Evolutionary conservation across 1,140 invertebrate genomes (phyloP).

Genomic region (Orchesella cincta): DNA sequence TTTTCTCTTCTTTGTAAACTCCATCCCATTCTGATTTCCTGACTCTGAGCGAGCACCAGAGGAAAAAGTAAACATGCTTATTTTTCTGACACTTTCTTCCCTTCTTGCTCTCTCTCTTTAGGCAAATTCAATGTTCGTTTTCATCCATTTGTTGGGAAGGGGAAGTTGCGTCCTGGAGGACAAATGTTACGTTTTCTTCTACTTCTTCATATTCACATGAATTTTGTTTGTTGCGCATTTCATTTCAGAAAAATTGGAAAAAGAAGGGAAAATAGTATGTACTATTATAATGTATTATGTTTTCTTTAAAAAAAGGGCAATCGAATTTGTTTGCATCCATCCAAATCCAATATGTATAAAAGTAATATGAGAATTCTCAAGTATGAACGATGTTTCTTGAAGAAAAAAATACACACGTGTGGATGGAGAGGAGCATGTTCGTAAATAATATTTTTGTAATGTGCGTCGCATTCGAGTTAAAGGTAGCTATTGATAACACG

Average conservation of each 20-base stretch:
- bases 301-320: neutral
- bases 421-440: no score
- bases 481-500: slow-evolving; percentile 12
- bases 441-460: neutral
- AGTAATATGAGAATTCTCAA: no score
- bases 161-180: neutral
- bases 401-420: neutral
- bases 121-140: neutral
- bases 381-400: no score
- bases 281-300: neutral
- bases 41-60: no score
- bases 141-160: neutral
- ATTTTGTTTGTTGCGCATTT: no score
- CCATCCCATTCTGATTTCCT: no score
- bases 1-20: no score
- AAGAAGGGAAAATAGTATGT: neutral
- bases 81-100: neutral
- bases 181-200: neutral
- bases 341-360: no score
- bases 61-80: no score
- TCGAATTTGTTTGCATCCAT: neutral
- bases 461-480: neutral
- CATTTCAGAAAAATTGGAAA: no score
- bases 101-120: neutral
- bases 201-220: neutral